Evolutionary conservation across 2,113 vertebrate species (phyloP).

Genomic region (Galemys pyrenaicus): DNA sequence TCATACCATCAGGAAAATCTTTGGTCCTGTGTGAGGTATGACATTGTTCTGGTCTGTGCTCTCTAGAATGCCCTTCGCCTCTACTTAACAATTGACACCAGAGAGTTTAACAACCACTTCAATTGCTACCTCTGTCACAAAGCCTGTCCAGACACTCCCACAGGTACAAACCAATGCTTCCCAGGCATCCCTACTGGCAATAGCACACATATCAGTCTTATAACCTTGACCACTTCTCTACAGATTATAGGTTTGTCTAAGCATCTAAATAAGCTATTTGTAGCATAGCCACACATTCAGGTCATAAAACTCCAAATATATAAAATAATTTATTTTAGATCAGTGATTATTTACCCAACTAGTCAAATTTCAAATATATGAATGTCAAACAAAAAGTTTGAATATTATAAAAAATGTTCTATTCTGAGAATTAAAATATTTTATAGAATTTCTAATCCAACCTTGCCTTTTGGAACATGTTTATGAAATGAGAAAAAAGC

Average conservation of each 20-base stretch:
- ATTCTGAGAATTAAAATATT: not conserved
- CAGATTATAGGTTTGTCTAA: not conserved
- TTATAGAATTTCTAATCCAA: not conserved
- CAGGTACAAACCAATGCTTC: not conserved
- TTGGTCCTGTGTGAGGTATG: not conserved
- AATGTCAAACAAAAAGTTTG: not conserved
- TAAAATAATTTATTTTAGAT: not conserved
- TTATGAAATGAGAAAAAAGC: slow-evolving; percentile 7
- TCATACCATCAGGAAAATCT: not conserved
- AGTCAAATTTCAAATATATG: not conserved
- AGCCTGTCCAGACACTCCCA: not conserved
- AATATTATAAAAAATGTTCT: not conserved
- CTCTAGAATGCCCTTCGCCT: not conserved
- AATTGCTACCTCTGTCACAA: not conserved
- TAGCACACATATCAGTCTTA: not conserved
- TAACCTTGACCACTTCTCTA: not conserved
- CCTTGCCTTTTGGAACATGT: not conserved
- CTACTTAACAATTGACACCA: not conserved
- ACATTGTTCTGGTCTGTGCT: not conserved
- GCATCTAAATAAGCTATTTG: not conserved
- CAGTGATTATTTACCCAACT: not conserved
- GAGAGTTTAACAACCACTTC: not conserved
- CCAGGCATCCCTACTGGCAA: not conserved
- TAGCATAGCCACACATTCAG: not conserved
- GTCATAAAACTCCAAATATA: not conserved